Evolutionary conservation across 2,888 invertebrate genomes (phyloP).

Genomic region (Athrips mouffetella): DNA sequence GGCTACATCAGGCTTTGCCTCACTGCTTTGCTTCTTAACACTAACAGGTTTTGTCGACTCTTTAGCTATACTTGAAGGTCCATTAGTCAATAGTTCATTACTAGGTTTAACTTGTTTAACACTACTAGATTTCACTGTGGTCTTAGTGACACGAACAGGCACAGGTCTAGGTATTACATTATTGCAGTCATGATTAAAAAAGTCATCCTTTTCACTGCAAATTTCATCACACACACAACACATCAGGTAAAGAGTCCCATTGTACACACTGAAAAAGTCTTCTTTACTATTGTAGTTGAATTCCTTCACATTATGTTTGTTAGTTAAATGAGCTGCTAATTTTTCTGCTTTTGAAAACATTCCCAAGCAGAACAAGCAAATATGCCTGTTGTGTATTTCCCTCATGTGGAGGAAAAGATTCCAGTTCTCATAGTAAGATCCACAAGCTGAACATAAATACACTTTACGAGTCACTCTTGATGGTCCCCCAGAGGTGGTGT

Average conservation of each 20-base stretch:
- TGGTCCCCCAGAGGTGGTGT: constrained; percentile 54
- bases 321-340: constrained; percentile 85
- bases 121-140: constrained; percentile 55
- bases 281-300: constrained; percentile 82
- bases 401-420: constrained; percentile 91
- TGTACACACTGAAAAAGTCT: constrained; percentile 82
- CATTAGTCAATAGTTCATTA: constrained; percentile 51
- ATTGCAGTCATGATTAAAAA: constrained; percentile 85
- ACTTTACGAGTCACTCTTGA: constrained; percentile 86
- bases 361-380: constrained; percentile 90
- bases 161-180: constrained; percentile 71
- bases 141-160: constrained; percentile 70
- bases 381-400: constrained; percentile 88
- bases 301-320: constrained; percentile 87
- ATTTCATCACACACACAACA: constrained; percentile 90
- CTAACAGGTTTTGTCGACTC: constrained; percentile 39
- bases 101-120: constrained; percentile 47
- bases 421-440: constrained; percentile 91
- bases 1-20: constrained; percentile 44
- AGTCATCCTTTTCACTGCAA: constrained; percentile 86
- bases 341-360: constrained; percentile 90
- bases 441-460: constrained; percentile 89
- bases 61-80: constrained; percentile 43
- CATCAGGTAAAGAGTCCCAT: constrained; percentile 85
- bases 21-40: constrained; percentile 53